These are phyloP conservation scores for Eupithecia insigniata DNA, from an alignment of 2,888 invertebrate species.

Conservation along the genomic window DNA sequence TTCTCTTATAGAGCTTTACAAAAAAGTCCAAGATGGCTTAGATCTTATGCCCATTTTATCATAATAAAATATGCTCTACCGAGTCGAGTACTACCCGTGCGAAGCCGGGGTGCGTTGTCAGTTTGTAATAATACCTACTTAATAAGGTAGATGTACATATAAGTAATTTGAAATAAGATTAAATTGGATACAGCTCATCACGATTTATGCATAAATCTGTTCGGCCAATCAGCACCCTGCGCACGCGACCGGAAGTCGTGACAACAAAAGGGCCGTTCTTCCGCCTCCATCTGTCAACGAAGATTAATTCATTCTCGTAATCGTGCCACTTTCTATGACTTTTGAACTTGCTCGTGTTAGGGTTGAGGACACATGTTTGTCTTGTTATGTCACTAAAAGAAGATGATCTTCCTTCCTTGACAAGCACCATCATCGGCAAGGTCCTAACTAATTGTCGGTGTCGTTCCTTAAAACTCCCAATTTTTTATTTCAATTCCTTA, in stretches of 20 bases:
- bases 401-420: not conserved
- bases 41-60: no score
- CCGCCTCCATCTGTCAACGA: slow-evolving; percentile 46
- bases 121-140: not conserved
- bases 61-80: no score
- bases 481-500: not conserved
- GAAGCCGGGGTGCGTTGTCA: no score
- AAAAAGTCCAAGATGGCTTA: no score
- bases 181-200: not conserved
- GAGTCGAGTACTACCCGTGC: no score
- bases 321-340: slow-evolving; percentile 43
- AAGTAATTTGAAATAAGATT: not conserved
- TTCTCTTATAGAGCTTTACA: no score
- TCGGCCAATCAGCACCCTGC: slow-evolving; percentile 17
- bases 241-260: slow-evolving; percentile 50
- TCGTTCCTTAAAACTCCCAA: not conserved
- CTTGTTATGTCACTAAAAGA: not conserved
- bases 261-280: slow-evolving; percentile 47
- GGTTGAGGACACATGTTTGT: not conserved
- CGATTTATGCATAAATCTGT: slow-evolving; percentile 15
- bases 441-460: not conserved
- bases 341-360: slow-evolving; percentile 38
- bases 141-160: not conserved
- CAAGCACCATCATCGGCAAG: not conserved
- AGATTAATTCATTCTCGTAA: slow-evolving; percentile 35